Conservation (phyloP, 2,113 vertebrate genomes). For the Myanophis thanlyinensis region DNA sequence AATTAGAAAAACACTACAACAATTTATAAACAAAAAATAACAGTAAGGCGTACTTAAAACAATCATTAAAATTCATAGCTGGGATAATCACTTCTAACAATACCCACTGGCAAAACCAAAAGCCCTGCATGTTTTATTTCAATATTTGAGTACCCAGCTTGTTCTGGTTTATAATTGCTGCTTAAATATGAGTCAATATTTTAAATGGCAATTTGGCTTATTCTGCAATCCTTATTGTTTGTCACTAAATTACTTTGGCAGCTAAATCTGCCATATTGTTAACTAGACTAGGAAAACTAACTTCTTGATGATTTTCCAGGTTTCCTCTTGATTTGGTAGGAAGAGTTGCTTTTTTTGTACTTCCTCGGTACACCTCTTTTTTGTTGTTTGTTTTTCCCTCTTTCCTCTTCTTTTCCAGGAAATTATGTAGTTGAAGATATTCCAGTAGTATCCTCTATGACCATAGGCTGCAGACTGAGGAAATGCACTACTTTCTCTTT, state of each 20-base stretch:
- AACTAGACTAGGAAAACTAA: background rate
- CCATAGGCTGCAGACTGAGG: background rate
- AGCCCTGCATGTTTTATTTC: background rate
- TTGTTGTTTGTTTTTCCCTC: background rate
- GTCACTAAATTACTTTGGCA: background rate
- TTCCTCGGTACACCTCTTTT: background rate
- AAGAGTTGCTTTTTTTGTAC: background rate
- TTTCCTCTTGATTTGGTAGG: background rate
- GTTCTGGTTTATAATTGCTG: background rate
- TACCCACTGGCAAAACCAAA: background rate
- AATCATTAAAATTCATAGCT: background rate
- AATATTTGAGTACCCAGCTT: background rate
- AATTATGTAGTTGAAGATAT: background rate
- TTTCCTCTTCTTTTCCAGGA: background rate
- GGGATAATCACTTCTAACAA: background rate
- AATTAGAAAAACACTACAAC: background rate
- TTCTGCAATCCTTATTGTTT: background rate
- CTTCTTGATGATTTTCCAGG: background rate
- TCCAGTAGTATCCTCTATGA: background rate
- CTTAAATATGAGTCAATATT: background rate
- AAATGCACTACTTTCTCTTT: background rate
- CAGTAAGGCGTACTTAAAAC: background rate
- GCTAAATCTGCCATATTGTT: background rate
- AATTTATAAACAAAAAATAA: background rate
- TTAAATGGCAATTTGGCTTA: background rate